Evolutionary conservation across 92 coral and sea anemone species (phyloP).

Genomic region (Pocillopora grandis): DNA sequence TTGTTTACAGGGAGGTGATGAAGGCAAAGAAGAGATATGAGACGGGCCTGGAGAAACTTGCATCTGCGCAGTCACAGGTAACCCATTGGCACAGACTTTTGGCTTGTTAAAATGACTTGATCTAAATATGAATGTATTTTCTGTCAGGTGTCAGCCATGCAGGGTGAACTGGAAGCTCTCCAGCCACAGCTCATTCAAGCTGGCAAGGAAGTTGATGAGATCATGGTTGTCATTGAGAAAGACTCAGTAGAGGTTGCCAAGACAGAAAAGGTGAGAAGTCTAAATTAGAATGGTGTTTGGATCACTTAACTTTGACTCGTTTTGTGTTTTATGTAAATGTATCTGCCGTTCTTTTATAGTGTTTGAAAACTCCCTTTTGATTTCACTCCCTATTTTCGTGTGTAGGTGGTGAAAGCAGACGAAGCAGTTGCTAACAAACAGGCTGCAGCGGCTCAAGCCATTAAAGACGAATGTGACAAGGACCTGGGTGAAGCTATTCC

Average conservation of each 20-base stretch:
- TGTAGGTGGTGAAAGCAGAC: conserved; percentile 96
- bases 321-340: neutral
- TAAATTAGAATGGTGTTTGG: too few relatives aligned
- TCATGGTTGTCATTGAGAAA: conserved; percentile 97
- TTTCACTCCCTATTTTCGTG: too few relatives aligned
- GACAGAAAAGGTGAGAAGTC: conserved; percentile 83
- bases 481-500: conserved; percentile 98
- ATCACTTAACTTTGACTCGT: too few relatives aligned
- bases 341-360: neutral
- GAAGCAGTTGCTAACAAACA: conserved; percentile 98
- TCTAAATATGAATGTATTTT: neutral
- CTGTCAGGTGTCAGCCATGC: conserved; percentile 93
- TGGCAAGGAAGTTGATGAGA: conserved; percentile 96
- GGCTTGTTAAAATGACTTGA: neutral
- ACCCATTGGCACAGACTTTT: neutral
- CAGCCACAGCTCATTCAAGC: conserved; percentile 98
- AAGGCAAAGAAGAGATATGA: conserved; percentile 97
- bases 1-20: conserved; percentile 73
- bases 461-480: conserved; percentile 96
- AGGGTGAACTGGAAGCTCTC: conserved; percentile 91
- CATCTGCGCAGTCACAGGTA: conserved; percentile 98
- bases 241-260: conserved; percentile 98
- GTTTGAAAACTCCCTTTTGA: too few relatives aligned
- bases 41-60: conserved; percentile 91
- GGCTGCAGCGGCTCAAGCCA: conserved; percentile 98